A percentile compares a stretch with the other conserved stretches of the same genome.
These are phyloP conservation scores for Micoletzkya japonica DNA, from an alignment of 2,888 invertebrate species.

Conservation along the genomic window DNA sequence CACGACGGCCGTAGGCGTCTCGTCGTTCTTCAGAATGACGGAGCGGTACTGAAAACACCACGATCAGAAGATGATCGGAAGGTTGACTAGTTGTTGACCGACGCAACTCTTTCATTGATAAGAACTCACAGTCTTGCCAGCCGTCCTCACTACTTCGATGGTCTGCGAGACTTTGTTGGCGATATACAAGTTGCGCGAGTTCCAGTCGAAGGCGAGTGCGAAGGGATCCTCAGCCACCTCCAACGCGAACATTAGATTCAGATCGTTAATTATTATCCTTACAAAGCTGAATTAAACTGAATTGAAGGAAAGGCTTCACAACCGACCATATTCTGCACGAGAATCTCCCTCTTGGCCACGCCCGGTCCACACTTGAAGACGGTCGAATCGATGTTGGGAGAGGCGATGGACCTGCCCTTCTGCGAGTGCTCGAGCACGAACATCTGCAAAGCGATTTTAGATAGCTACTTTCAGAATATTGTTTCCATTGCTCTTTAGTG, in stretches of 20 bases:
- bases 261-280: neutral
- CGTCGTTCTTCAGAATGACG: slow-evolving; percentile 86
- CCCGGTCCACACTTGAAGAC: slow-evolving; percentile 22
- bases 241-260: slow-evolving; percentile 36
- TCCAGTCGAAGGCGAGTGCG: slow-evolving; percentile 92
- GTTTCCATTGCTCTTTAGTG: neutral
- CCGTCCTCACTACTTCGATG: slow-evolving; percentile 77
- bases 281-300: neutral
- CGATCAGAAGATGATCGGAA: neutral
- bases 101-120: neutral
- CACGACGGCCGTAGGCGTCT: slow-evolving; percentile 78
- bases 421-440: slow-evolving; percentile 67
- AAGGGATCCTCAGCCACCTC: slow-evolving; percentile 77
- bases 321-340: slow-evolving; percentile 23
- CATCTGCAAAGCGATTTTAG: slow-evolving; percentile 32
- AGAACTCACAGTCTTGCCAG: slow-evolving; percentile 41
- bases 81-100: neutral
- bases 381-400: slow-evolving; percentile 52
- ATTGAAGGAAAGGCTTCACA: neutral
- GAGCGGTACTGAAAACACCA: slow-evolving; percentile 73
- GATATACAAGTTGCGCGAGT: slow-evolving; percentile 89
- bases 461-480: neutral
- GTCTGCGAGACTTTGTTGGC: slow-evolving; percentile 83
- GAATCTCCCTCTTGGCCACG: slow-evolving; percentile 2
- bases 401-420: slow-evolving; percentile 54